phyloP scores from a whole-genome alignment of 1,140 invertebrate species.

The Bombus picipes region DNA sequence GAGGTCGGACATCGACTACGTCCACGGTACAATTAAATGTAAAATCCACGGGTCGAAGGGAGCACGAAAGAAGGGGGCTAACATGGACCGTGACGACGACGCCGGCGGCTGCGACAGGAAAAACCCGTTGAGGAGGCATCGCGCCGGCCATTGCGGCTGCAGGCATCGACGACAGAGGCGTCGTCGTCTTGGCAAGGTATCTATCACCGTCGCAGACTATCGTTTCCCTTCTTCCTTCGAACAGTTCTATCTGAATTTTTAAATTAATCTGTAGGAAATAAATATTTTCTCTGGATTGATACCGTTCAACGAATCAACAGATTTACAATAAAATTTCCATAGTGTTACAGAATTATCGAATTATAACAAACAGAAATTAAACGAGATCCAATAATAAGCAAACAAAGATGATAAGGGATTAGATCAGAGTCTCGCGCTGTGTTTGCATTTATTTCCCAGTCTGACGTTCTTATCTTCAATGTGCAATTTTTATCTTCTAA shows the following conservation, averaged over 20 bases:
- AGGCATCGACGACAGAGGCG: conserved; percentile 58
- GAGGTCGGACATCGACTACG: conserved; percentile 28
- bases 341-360: background rate
- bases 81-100: conserved; percentile 38
- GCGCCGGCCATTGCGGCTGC: conserved; percentile 47
- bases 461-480: background rate
- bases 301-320: background rate
- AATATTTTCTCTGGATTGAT: background rate
- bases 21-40: conserved; percentile 46
- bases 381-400: conserved; percentile 18
- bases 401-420: conserved; percentile 7
- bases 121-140: conserved; percentile 43
- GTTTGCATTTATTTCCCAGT: background rate
- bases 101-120: conserved; percentile 37
- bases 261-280: background rate
- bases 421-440: background rate
- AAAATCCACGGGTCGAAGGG: conserved; percentile 48
- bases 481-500: background rate
- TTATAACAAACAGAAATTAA: conserved; percentile 2
- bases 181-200: conserved; percentile 62
- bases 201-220: background rate
- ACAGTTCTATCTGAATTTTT: background rate
- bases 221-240: background rate
- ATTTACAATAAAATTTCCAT: background rate
- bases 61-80: conserved; percentile 41